These are phyloP conservation scores for Lasioglossum zephyrum DNA, from an alignment of 2,888 invertebrate genomes.

Conservation along the genomic window DNA sequence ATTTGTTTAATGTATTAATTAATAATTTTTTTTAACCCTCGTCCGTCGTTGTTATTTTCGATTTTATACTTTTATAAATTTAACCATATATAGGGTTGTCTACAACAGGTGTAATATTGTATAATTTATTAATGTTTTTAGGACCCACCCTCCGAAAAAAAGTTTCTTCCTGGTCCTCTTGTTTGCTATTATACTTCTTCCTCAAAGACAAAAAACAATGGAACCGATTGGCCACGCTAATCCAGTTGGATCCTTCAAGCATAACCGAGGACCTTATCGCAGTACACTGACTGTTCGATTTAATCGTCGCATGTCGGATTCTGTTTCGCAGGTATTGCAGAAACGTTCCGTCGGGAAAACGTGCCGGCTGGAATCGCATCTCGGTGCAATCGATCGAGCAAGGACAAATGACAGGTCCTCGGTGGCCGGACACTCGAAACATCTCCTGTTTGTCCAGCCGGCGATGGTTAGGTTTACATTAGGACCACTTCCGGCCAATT, in stretches of 20 bases:
- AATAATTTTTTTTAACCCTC: too few species aligned
- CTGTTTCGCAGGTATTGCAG: neutral
- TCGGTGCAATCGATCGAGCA: constrained; percentile 45
- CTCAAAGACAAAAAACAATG: neutral
- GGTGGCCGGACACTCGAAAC: constrained; percentile 44
- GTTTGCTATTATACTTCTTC: neutral
- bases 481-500: constrained; percentile 69
- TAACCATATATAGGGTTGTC: too few species aligned
- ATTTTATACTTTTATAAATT: too few species aligned
- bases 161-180: neutral
- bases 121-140: neutral
- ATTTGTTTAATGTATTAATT: neutral
- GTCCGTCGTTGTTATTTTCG: too few species aligned
- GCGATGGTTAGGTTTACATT: constrained; percentile 65
- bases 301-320: neutral
- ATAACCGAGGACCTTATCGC: neutral
- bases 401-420: constrained; percentile 61
- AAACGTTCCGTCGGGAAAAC: constrained; percentile 15
- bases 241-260: neutral
- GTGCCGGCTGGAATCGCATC: neutral
- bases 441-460: constrained; percentile 62
- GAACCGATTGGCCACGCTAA: neutral
- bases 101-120: neutral
- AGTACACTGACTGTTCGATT: neutral
- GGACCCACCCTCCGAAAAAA: neutral